Evolutionary conservation across 2,888 invertebrate species (phyloP).

Genomic region (Drosophila cognata): DNA sequence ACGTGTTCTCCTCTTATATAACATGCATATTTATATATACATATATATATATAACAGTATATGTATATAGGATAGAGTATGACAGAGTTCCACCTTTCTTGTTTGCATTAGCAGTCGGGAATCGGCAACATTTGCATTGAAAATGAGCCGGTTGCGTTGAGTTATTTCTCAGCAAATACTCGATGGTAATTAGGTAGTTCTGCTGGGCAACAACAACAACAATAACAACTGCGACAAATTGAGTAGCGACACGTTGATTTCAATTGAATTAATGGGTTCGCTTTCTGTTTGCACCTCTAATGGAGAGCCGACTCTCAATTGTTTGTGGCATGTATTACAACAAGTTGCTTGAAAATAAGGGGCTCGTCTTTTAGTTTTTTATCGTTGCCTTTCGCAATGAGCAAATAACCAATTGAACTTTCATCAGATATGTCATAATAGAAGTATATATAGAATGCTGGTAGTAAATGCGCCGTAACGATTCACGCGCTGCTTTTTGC

Average conservation of each 20-base stretch:
- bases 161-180: slow-evolving; percentile 38
- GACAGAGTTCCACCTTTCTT: slow-evolving; percentile 16
- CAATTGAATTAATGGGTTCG: slow-evolving; percentile 57
- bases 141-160: slow-evolving; percentile 49
- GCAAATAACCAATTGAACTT: slow-evolving; percentile 12
- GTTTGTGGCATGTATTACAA: background rate
- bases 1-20: slow-evolving; percentile 42
- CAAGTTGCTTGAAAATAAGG: slow-evolving; percentile 6
- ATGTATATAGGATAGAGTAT: slow-evolving; percentile 11
- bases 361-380: slow-evolving; percentile 28
- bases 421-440: background rate
- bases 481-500: slow-evolving; percentile 59
- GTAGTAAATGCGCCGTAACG: slow-evolving; percentile 32
- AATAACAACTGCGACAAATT: background rate
- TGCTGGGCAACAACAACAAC: slow-evolving; percentile 31
- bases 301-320: slow-evolving; percentile 44
- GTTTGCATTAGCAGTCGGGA: slow-evolving; percentile 51
- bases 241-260: slow-evolving; percentile 26
- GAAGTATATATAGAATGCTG: background rate
- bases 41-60: background rate
- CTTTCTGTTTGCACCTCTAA: slow-evolving; percentile 59
- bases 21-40: background rate
- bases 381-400: slow-evolving; percentile 1
- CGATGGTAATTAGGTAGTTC: slow-evolving; percentile 37
- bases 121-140: slow-evolving; percentile 66